Percentiles rank a stretch among this genome's conserved stretches.
These are phyloP conservation scores for Andrena marginata DNA, from an alignment of 2,888 invertebrate species.

Conservation along the genomic window DNA sequence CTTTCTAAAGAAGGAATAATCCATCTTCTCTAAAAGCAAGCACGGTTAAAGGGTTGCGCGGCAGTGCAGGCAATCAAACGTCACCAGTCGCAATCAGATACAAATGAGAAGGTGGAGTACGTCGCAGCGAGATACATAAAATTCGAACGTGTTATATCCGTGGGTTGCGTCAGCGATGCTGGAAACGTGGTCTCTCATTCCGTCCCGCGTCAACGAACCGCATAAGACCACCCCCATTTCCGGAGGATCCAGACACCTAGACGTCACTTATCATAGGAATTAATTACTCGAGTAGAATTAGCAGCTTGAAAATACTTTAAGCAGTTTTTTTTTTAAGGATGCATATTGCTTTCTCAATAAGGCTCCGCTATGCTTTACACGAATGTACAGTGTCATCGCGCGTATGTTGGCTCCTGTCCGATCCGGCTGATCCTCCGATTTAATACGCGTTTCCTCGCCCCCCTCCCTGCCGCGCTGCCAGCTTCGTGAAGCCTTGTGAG, in stretches of 20 bases:
- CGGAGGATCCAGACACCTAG: slow-evolving; percentile 24
- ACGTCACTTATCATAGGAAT: slow-evolving; percentile 61
- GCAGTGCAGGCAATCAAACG: slow-evolving; percentile 25
- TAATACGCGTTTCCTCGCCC: slow-evolving; percentile 22
- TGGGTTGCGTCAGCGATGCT: slow-evolving; percentile 38
- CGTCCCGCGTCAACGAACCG: background rate
- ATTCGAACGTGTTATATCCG: slow-evolving; percentile 43
- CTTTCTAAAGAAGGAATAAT: background rate
- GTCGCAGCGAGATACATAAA: background rate
- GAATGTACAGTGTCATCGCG: slow-evolving; percentile 69
- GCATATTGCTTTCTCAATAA: slow-evolving; percentile 83
- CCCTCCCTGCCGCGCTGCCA: slow-evolving; percentile 4
- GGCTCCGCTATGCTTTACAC: slow-evolving; percentile 80
- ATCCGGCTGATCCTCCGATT: slow-evolving; percentile 49
- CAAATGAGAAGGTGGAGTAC: slow-evolving; percentile 10
- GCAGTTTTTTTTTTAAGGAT: slow-evolving; percentile 66
- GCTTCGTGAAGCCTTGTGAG: slow-evolving; percentile 55
- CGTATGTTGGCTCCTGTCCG: slow-evolving; percentile 33
- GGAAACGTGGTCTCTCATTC: background rate
- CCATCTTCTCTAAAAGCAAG: background rate
- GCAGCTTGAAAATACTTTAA: slow-evolving; percentile 76
- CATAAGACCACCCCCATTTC: background rate
- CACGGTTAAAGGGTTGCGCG: slow-evolving; percentile 12
- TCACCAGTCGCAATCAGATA: background rate
- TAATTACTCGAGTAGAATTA: slow-evolving; percentile 71